Evolutionary conservation across 2,888 invertebrate genomes (phyloP), one percentile per base, ranked within the genome.

Genomic region (Tridacna gigas): DNA sequence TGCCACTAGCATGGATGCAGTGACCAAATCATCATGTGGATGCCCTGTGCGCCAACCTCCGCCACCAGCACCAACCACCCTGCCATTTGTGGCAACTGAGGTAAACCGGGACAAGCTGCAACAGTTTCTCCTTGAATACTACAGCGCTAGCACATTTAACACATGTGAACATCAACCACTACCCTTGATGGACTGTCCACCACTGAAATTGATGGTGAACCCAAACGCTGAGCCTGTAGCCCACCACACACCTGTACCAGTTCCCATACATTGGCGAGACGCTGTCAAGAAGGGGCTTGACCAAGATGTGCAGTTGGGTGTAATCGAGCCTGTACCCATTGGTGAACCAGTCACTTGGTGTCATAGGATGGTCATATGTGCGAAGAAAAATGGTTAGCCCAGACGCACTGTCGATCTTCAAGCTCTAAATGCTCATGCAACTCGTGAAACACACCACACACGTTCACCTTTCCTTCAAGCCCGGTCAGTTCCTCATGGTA

Each of bases 231-330:
- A 48, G 47, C 91, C 90, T 11, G 86, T 89, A 0, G 90, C 89
- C 20, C 78, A 88, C 63, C 91, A 91, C 74, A 90, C 88, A 0
- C 91, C 91, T 9, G 83, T 91, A n/a, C 90, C 89, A 22, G 90
- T 91, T 5, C 91, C 90, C n/a, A 13, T 92, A 0, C 90, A 91
- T 74, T 91, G 91, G 91, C 86, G 85, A 56, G 88, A 89, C 11
- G 86, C 83, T 11, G 89, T 91, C 3, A 91, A 91, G 71, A 89
- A 79, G 28, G 89, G 88, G 0, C 82, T 91, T 1, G 90, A 91
- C 75, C 88, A 83, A 25, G 90, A 91, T 77, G 89, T 89, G 0
- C 37, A 81, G 0, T 75, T 91, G 7, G 88, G 88, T 28, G 88
- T 90, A 5, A 63, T 90, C 13, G 90, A 89, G 76, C 84, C 83